Conservation (phyloP, 2,797 vertebrate genomes). For the Acestrorhynchus altus region DNA sequence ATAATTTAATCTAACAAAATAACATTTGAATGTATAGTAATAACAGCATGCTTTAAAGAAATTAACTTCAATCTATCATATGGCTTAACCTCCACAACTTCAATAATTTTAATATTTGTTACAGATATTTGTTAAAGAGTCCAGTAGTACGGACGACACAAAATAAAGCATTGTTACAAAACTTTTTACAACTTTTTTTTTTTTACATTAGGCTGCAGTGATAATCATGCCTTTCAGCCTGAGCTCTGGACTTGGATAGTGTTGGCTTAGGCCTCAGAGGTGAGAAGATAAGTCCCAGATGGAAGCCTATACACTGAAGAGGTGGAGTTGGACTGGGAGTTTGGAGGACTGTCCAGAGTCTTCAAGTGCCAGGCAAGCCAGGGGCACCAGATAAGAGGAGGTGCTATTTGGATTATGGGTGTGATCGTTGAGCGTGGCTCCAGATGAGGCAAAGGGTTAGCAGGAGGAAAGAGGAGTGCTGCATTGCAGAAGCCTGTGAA, state of each 20-base stretch:
- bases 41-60: no score
- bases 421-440: slow-evolving; percentile 38
- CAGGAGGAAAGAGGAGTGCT: slow-evolving; percentile 23
- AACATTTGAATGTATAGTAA: no score
- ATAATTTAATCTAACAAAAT: no score
- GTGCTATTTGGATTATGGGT: slow-evolving; percentile 52
- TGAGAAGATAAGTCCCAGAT: slow-evolving; percentile 33
- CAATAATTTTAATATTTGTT: no score
- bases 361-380: slow-evolving; percentile 53
- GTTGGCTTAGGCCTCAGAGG: slow-evolving; percentile 17
- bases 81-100: background rate
- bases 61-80: background rate
- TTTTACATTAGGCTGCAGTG: background rate
- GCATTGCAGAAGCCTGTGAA: slow-evolving; percentile 26
- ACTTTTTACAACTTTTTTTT: background rate
- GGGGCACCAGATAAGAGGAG: slow-evolving; percentile 55
- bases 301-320: slow-evolving; percentile 27
- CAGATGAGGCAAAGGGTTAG: slow-evolving; percentile 37
- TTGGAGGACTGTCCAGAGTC: slow-evolving; percentile 41
- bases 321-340: slow-evolving; percentile 10
- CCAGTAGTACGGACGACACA: no score
- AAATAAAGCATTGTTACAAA: no score
- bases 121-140: no score
- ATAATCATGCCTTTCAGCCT: background rate
- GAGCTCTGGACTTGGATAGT: background rate